Evolutionary conservation across 2,888 invertebrate genomes (phyloP).

Genomic region (Protonemura montana): DNA sequence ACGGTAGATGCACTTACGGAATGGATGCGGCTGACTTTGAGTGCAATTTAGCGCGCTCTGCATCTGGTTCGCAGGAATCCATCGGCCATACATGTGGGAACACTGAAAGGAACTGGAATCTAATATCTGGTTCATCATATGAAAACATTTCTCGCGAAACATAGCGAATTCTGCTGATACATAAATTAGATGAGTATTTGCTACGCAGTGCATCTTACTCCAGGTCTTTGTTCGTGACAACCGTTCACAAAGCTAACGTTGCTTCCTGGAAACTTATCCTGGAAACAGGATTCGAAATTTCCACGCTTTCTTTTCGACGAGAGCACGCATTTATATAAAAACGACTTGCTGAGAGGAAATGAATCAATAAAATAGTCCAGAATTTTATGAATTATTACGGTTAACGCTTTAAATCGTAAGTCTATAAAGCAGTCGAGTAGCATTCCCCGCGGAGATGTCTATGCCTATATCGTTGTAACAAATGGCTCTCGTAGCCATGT

Average conservation of each 20-base stretch:
- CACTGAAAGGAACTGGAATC: not conserved
- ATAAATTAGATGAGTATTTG: not conserved
- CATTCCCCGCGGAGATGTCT: slow-evolving; percentile 12
- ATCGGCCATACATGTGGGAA: not conserved
- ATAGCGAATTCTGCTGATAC: too few species aligned
- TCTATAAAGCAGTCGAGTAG: slow-evolving; percentile 22
- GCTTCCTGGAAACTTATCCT: not conserved
- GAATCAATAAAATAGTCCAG: slow-evolving; percentile 35
- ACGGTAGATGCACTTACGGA: not conserved
- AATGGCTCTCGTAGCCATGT: not conserved
- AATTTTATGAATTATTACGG: slow-evolving; percentile 30
- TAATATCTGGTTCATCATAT: not conserved
- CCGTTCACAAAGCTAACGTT: too few species aligned
- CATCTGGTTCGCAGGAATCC: not conserved
- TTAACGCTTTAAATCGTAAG: slow-evolving; percentile 21
- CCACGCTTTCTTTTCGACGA: not conserved
- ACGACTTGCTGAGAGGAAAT: slow-evolving; percentile 26
- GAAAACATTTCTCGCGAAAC: not conserved
- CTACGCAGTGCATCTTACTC: not conserved
- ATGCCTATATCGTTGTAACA: not conserved
- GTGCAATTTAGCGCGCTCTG: not conserved
- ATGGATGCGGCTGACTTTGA: not conserved
- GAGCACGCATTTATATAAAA: slow-evolving; percentile 22
- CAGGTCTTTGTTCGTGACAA: not conserved
- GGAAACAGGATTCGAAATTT: not conserved